Evolutionary conservation across 2,797 vertebrate species (phyloP).

Genomic region (Thaleichthys pacificus): DNA sequence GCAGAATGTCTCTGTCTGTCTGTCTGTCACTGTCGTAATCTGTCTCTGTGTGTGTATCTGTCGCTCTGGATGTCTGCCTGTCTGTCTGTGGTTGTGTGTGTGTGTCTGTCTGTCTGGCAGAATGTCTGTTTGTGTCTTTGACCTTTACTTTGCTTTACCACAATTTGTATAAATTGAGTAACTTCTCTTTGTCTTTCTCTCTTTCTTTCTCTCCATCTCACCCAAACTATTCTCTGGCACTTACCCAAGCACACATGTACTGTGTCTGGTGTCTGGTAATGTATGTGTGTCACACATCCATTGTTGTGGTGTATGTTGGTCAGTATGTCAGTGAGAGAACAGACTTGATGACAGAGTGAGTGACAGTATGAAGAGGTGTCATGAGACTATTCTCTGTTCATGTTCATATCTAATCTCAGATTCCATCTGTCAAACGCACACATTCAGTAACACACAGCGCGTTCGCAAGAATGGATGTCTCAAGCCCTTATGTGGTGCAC

Average conservation of each 20-base stretch:
- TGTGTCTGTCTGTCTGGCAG: neutral
- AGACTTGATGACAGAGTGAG: slow-evolving; percentile 3
- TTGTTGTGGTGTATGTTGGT: too few relatives aligned
- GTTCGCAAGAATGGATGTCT: too few relatives aligned
- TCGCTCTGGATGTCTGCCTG: neutral
- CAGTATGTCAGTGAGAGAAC: too few relatives aligned
- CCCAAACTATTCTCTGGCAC: neutral
- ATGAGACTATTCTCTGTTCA: slow-evolving; percentile 1
- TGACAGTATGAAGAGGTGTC: slow-evolving; percentile 1
- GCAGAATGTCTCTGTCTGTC: neutral
- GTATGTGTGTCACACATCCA: too few relatives aligned
- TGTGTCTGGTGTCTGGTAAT: too few relatives aligned
- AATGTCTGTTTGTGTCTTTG: neutral
- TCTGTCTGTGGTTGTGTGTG: neutral
- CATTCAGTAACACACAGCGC: slow-evolving; percentile 16
- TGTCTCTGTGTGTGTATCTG: neutral
- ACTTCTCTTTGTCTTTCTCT: neutral
- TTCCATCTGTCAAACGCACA: slow-evolving; percentile 4
- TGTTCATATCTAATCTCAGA: neutral
- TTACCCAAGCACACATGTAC: too few relatives aligned
- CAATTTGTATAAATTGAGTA: neutral
- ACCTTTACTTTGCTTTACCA: neutral
- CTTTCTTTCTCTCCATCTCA: neutral
- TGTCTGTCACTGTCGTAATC: slow-evolving; percentile 6
- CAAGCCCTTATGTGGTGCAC: too few relatives aligned